A percentile compares a stretch with the other conserved stretches of the same genome.
phyloP scores from a whole-genome alignment of 2,113 vertebrate genomes.

The Daubentonia madagascariensis region DNA sequence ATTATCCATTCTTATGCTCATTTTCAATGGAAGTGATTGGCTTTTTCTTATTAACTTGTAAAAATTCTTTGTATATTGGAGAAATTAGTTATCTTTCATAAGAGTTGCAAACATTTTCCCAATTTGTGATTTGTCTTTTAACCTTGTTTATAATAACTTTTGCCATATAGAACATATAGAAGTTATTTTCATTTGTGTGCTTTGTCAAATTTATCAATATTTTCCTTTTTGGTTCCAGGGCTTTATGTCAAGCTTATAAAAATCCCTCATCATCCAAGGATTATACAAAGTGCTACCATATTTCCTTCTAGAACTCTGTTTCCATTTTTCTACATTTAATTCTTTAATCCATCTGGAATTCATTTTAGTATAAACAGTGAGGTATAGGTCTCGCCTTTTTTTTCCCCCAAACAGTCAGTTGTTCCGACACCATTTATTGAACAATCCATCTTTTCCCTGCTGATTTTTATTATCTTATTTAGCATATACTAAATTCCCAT shows the following conservation, averaged over 20 bases:
- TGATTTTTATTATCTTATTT: background rate
- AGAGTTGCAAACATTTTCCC: background rate
- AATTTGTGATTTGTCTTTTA: background rate
- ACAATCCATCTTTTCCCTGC: background rate
- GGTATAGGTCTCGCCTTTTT: background rate
- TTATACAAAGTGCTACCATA: background rate
- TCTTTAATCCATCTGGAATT: no score
- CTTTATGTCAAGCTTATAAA: background rate
- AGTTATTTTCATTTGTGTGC: background rate
- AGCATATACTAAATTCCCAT: background rate
- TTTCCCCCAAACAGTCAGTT: background rate
- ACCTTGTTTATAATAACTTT: background rate
- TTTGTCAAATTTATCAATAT: background rate
- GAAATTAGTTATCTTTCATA: background rate
- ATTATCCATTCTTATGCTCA: background rate
- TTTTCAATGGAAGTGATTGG: background rate
- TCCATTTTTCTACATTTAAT: slow-evolving; percentile 28
- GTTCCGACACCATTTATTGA: background rate
- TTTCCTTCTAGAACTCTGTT: background rate
- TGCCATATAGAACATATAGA: background rate
- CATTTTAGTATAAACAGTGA: slow-evolving; percentile 20
- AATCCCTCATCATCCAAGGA: background rate
- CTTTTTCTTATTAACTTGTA: background rate
- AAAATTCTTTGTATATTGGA: background rate
- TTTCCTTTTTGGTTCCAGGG: background rate